Evolutionary conservation across 2,113 vertebrate genomes (phyloP).

Genomic region (Protomyctophum bolini): DNA sequence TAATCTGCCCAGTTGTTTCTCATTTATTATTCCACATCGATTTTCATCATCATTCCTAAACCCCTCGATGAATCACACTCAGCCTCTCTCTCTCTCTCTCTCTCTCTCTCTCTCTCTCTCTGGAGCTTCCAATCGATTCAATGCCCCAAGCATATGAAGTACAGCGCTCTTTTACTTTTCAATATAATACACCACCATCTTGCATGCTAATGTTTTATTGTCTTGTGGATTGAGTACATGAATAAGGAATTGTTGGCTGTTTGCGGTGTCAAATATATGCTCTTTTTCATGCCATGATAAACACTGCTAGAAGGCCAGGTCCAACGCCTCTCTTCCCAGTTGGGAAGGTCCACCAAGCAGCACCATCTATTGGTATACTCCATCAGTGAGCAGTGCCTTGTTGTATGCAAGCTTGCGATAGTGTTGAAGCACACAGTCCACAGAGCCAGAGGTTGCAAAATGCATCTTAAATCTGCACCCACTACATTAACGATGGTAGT

Average conservation of each 20-base stretch:
- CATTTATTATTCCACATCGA: constrained; percentile 83
- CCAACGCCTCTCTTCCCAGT: too few relatives aligned
- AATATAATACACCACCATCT: constrained; percentile 62
- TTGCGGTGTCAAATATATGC: constrained; percentile 45
- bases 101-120: constrained; percentile 24
- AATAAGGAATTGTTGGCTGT: constrained; percentile 25
- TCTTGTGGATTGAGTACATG: constrained; percentile 35
- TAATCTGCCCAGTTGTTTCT: constrained; percentile 79
- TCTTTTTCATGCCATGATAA: constrained; percentile 18
- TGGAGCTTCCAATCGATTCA: constrained; percentile 71
- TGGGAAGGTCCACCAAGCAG: too few relatives aligned
- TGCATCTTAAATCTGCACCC: too few relatives aligned
- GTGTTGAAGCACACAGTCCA: too few relatives aligned
- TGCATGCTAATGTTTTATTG: constrained; percentile 61
- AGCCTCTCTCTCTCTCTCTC: constrained; percentile 40
- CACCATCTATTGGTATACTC: too few relatives aligned
- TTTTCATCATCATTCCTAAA: constrained; percentile 78
- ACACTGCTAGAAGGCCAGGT: too few relatives aligned
- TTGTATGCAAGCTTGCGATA: too few relatives aligned
- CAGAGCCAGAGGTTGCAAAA: too few relatives aligned
- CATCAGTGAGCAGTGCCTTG: too few relatives aligned
- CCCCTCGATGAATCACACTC: constrained; percentile 72
- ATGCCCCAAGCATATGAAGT: constrained; percentile 64
- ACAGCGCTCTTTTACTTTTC: constrained; percentile 62
- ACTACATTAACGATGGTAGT: too few relatives aligned